A percentile compares a stretch with the other conserved stretches of the same genome.
phyloP scores from a whole-genome alignment of 2,888 invertebrate genomes.

The Danaus chrysippus region DNA sequence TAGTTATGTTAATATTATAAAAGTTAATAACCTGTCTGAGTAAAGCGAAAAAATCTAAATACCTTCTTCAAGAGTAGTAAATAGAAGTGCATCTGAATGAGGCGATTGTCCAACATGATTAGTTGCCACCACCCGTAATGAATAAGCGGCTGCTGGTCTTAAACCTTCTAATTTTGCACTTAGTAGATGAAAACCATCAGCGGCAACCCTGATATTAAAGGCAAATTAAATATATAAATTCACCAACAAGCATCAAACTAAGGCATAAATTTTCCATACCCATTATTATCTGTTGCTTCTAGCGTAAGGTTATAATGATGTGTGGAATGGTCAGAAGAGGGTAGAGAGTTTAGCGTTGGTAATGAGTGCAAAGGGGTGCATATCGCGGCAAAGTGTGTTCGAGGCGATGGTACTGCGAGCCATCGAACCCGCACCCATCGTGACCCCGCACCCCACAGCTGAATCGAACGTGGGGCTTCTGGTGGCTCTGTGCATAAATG shows the following conservation, averaged over 20 bases:
- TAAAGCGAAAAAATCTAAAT: constrained; percentile 8
- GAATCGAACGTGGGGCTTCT: constrained; percentile 82
- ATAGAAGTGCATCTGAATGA: constrained; percentile 82
- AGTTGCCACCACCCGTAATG: constrained; percentile 82
- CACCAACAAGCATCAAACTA: background rate
- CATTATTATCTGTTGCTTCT: constrained; percentile 35
- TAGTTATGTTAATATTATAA: background rate
- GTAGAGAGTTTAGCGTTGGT: constrained; percentile 39
- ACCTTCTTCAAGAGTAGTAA: constrained; percentile 88
- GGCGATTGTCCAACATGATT: constrained; percentile 85
- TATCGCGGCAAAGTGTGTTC: constrained; percentile 41
- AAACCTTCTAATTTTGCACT: constrained; percentile 69
- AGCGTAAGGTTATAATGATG: constrained; percentile 47
- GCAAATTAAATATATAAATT: constrained; percentile 4
- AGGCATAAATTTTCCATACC: constrained; percentile 30
- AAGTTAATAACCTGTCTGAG: background rate
- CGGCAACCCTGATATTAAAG: constrained; percentile 36
- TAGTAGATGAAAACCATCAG: constrained; percentile 37
- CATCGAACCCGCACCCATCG: constrained; percentile 80
- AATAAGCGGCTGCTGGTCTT: constrained; percentile 84
- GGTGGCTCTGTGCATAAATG: constrained; percentile 80
- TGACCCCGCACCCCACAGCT: constrained; percentile 79
- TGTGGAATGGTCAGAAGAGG: constrained; percentile 37
- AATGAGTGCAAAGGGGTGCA: constrained; percentile 46
- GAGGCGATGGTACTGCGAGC: constrained; percentile 46